These are phyloP conservation scores for Leptatherina wallacei DNA, from an alignment of 2,797 vertebrate genomes.

Conservation along the genomic window DNA sequence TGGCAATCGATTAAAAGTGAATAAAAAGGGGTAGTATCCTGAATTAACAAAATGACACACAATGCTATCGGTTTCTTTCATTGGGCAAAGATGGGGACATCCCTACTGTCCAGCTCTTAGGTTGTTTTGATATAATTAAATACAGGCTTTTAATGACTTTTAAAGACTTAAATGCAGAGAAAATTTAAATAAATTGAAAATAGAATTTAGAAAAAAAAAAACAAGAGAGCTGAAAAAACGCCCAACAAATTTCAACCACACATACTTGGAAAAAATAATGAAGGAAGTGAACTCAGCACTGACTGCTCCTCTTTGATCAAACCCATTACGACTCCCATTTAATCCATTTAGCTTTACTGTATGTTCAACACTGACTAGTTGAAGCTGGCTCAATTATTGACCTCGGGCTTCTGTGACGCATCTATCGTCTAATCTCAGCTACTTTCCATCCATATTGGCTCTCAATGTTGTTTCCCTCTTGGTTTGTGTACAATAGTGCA, in stretches of 20 bases:
- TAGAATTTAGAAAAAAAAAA: no score
- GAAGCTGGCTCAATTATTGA: constrained; percentile 39
- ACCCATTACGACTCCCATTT: constrained; percentile 1
- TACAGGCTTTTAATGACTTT: not conserved
- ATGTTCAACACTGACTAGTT: constrained; percentile 1
- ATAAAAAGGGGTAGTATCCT: no score
- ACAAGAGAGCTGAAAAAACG: not conserved
- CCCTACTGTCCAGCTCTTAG: not conserved
- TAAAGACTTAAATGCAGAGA: not conserved
- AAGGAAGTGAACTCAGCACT: not conserved
- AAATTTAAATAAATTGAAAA: no score
- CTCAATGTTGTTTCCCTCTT: constrained; percentile 10
- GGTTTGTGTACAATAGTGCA: constrained; percentile 12
- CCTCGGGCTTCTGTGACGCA: constrained; percentile 43
- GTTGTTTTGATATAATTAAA: not conserved
- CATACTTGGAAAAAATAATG: not conserved
- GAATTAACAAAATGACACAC: no score
- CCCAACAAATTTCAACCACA: no score
- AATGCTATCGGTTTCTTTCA: no score
- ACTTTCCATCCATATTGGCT: constrained; percentile 51
- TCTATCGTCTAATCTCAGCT: constrained; percentile 52
- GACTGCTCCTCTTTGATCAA: not conserved
- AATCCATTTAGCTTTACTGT: constrained; percentile 15
- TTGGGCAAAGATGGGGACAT: not conserved
- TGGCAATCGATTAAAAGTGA: no score